Conservation (phyloP, 2,113 vertebrate genomes). For the Nesogale talazaci region DNA sequence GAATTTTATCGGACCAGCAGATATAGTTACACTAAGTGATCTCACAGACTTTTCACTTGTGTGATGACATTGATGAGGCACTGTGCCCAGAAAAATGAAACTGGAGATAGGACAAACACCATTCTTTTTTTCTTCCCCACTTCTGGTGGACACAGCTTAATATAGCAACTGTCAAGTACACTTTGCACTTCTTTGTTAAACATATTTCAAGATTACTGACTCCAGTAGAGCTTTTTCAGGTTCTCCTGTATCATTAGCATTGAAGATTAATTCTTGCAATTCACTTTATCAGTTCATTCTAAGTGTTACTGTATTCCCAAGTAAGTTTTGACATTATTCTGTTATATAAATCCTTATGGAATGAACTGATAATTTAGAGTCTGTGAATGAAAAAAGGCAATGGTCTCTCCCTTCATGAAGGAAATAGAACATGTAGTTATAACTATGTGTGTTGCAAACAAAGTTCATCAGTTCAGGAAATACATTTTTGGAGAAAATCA, state of each 20-base stretch:
- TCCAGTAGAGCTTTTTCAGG: background rate
- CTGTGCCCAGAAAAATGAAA: slow-evolving; percentile 30
- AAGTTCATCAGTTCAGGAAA: background rate
- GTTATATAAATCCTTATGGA: background rate
- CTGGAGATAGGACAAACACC: background rate
- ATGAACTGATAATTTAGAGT: slow-evolving; percentile 31
- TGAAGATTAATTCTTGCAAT: slow-evolving; percentile 14
- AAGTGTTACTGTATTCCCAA: slow-evolving; percentile 18
- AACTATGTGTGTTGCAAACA: background rate
- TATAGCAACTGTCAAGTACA: slow-evolving; percentile 34
- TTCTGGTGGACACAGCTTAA: background rate
- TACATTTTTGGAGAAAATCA: background rate
- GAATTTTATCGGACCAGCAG: background rate
- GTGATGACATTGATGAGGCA: background rate
- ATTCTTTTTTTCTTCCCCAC: background rate
- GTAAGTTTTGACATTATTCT: background rate
- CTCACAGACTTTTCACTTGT: background rate
- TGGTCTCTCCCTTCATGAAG: background rate
- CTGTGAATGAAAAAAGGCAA: background rate
- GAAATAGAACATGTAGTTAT: background rate
- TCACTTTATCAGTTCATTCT: slow-evolving; percentile 20
- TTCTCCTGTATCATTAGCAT: background rate
- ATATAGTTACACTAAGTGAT: background rate
- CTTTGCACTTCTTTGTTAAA: background rate
- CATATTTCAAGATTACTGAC: slow-evolving; percentile 35